Conservation (phyloP, 2,888 invertebrate genomes). For the Brachycybe producta region DNA sequence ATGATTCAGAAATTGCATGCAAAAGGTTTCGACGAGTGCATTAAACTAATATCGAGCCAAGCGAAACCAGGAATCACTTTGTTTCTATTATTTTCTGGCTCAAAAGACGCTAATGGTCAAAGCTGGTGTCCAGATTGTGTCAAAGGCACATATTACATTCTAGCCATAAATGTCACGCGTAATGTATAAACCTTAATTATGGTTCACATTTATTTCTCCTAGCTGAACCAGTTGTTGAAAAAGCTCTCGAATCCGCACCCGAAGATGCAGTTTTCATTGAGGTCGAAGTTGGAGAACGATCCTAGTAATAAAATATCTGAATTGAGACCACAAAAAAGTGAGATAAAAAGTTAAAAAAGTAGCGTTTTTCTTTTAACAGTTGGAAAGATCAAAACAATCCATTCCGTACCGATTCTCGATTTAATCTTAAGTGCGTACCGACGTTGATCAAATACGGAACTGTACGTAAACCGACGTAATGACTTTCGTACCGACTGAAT, state of each 20-base stretch:
- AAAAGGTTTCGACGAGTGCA: conserved; percentile 50
- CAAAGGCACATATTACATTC: conserved; percentile 45
- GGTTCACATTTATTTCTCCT: conserved; percentile 23
- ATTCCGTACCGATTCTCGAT: conserved; percentile 60
- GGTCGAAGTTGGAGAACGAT: conserved; percentile 63
- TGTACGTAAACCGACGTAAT: conserved; percentile 23
- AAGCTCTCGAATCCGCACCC: conserved; percentile 47
- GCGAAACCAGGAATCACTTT: conserved; percentile 36
- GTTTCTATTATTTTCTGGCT: conserved; percentile 52
- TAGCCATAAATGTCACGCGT: background rate
- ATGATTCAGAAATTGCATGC: conserved; percentile 41
- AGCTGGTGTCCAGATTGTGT: conserved; percentile 89
- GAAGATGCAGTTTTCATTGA: conserved; percentile 53
- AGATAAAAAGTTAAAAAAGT: background rate
- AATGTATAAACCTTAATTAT: background rate
- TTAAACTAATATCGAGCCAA: conserved; percentile 43
- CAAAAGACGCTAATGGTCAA: conserved; percentile 47
- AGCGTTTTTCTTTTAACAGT: conserved; percentile 35
- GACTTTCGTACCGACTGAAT: background rate
- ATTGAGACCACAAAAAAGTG: background rate
- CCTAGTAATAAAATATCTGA: conserved; percentile 52
- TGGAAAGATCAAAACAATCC: conserved; percentile 74
- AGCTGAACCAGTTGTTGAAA: conserved; percentile 67
- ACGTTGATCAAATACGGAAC: conserved; percentile 66
- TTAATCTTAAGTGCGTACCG: conserved; percentile 63